phyloP scores from a whole-genome alignment of 2,797 vertebrate genomes.

The Malurus leucopterus region DNA sequence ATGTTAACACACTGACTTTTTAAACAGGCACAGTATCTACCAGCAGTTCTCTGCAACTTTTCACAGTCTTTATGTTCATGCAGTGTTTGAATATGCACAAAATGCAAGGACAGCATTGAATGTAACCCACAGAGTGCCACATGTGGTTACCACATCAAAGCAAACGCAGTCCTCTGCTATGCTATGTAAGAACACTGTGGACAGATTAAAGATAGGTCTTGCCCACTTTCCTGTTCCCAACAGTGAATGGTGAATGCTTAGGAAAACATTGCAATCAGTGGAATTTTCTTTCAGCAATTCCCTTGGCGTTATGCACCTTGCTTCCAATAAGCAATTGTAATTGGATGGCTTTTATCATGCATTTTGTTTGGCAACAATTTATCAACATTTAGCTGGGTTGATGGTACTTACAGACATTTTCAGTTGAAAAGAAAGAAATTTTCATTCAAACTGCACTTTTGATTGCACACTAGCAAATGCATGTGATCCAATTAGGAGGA shows the following conservation, averaged over 20 bases:
- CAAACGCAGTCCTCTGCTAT: not conserved
- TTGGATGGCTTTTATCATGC: not conserved
- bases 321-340: not conserved
- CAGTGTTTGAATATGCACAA: not conserved
- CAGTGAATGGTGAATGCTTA: not conserved
- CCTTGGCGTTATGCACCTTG: not conserved
- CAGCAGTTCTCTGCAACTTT: not conserved
- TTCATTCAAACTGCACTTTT: not conserved
- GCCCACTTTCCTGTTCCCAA: not conserved
- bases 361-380: not conserved
- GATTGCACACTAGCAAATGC: not conserved
- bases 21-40: not conserved
- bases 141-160: not conserved
- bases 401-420: not conserved
- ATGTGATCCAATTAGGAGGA: not conserved
- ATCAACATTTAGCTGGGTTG: not conserved
- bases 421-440: not conserved
- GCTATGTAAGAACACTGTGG: not conserved
- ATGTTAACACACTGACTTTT: not conserved
- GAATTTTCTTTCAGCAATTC: not conserved
- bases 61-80: not conserved
- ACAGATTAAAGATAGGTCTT: slow-evolving; percentile 1
- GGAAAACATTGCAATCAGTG: not conserved
- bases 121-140: not conserved
- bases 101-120: not conserved